These are phyloP conservation scores for Lophius piscatorius DNA, from an alignment of 2,113 vertebrate genomes.

Conservation along the genomic window DNA sequence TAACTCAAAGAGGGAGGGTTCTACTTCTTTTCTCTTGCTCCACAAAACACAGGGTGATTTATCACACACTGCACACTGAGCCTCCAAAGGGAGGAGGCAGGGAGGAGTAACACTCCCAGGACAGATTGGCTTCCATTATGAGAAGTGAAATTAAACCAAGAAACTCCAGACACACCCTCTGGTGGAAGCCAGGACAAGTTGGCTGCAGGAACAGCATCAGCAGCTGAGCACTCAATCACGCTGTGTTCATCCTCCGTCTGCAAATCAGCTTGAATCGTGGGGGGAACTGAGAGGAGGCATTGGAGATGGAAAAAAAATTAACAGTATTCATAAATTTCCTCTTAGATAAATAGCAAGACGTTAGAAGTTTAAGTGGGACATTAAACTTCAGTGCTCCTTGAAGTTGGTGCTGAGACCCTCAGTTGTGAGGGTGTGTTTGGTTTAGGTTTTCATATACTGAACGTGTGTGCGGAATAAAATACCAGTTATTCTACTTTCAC, in stretches of 20 bases:
- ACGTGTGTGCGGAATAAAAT: too few species aligned
- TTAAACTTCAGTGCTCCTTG: constrained; percentile 49
- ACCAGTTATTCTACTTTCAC: too few species aligned
- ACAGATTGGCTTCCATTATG: constrained; percentile 70
- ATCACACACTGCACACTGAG: constrained; percentile 68
- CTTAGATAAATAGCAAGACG: neutral
- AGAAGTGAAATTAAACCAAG: constrained; percentile 59
- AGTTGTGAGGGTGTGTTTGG: too few species aligned
- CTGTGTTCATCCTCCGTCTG: constrained; percentile 37
- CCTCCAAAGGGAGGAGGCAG: constrained; percentile 60
- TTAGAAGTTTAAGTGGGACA: constrained; percentile 58
- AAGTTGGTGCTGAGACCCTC: constrained; percentile 52
- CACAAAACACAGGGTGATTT: constrained; percentile 65
- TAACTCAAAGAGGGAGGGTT: constrained; percentile 71
- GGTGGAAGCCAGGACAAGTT: constrained; percentile 75
- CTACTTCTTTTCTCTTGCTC: constrained; percentile 59
- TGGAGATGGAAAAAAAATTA: neutral
- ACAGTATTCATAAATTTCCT: too few species aligned
- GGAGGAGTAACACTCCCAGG: constrained; percentile 68
- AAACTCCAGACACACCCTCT: constrained; percentile 55
- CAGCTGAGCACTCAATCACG: constrained; percentile 72
- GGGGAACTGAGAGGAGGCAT: constrained; percentile 49
- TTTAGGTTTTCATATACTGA: too few species aligned
- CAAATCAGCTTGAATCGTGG: constrained; percentile 58
- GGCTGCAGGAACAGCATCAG: constrained; percentile 65